Evolutionary conservation across 1,140 invertebrate species (phyloP).

Genomic region (Leptinotarsa lineolata): DNA sequence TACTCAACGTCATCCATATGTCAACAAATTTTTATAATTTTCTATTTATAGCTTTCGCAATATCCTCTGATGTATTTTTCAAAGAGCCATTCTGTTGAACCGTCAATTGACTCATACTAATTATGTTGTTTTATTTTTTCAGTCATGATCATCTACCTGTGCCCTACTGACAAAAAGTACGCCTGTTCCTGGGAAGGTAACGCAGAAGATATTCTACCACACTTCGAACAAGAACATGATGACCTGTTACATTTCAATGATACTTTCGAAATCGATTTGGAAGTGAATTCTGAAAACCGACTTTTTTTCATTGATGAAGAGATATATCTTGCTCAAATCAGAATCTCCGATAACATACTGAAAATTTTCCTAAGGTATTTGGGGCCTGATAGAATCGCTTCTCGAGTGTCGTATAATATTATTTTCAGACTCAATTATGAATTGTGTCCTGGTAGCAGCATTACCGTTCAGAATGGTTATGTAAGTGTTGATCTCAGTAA

Average conservation of each 20-base stretch:
- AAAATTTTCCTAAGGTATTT: conserved; percentile 54
- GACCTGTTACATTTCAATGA: conserved; percentile 41
- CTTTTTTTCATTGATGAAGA: conserved; percentile 42
- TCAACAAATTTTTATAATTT: no score
- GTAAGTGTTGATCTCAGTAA: conserved; percentile 33
- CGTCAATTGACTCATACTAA: no score
- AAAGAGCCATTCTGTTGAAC: no score
- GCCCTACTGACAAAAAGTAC: conserved; percentile 46
- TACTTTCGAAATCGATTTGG: conserved; percentile 35
- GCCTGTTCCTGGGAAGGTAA: conserved; percentile 48
- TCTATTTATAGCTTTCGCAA: no score
- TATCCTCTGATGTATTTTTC: no score
- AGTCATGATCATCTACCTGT: conserved; percentile 45
- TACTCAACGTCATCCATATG: no score
- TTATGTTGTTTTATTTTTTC: conserved; percentile 12
- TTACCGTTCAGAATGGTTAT: conserved; percentile 25
- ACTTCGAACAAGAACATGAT: conserved; percentile 47
- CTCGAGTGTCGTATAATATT: conserved; percentile 41
- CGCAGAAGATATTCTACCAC: conserved; percentile 44
- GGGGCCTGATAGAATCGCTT: conserved; percentile 52
- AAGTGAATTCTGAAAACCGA: conserved; percentile 40
- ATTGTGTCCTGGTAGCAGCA: not conserved
- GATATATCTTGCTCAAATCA: conserved; percentile 48
- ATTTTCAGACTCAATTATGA: conserved; percentile 6
- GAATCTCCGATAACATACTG: conserved; percentile 29